These are phyloP conservation scores for Junonia oenone DNA, from an alignment of 2,888 invertebrate genomes.

Conservation along the genomic window DNA sequence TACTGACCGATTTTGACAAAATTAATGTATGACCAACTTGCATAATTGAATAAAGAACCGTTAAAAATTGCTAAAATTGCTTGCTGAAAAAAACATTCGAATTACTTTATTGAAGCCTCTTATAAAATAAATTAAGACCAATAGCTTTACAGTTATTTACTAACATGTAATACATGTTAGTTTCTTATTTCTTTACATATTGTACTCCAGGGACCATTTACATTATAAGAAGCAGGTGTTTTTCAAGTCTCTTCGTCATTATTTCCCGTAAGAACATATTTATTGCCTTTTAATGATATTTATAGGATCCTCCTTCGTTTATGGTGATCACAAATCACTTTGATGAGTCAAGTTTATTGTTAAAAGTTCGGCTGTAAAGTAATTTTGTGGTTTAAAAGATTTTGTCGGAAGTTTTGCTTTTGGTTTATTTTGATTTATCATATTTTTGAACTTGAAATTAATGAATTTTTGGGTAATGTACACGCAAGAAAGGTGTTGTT, in stretches of 20 bases:
- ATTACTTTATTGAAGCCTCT: no score
- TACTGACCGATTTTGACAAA: no score
- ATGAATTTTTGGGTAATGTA: no score
- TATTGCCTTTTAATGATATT: conserved; percentile 36
- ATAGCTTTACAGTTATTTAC: no score
- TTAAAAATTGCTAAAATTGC: no score
- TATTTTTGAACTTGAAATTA: background rate
- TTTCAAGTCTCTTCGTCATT: conserved; percentile 21
- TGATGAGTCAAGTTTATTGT: conserved; percentile 16
- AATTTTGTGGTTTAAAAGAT: conserved; percentile 1
- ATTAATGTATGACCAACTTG: no score
- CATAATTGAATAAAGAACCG: no score
- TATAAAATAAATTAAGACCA: no score
- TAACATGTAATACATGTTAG: no score
- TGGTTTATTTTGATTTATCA: conserved; percentile 12
- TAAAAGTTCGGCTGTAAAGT: conserved; percentile 8
- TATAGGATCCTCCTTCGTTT: conserved; percentile 27
- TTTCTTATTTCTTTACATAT: no score
- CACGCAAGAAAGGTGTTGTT: no score
- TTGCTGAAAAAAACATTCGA: no score
- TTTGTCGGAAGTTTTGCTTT: background rate
- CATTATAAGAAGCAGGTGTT: conserved; percentile 25
- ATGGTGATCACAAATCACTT: conserved; percentile 23
- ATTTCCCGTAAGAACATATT: conserved; percentile 17
- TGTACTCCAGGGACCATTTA: background rate